Base-by-base conservation (phyloP, 2,113 vertebrate species). In the Gymnogyps californianus region DNA sequence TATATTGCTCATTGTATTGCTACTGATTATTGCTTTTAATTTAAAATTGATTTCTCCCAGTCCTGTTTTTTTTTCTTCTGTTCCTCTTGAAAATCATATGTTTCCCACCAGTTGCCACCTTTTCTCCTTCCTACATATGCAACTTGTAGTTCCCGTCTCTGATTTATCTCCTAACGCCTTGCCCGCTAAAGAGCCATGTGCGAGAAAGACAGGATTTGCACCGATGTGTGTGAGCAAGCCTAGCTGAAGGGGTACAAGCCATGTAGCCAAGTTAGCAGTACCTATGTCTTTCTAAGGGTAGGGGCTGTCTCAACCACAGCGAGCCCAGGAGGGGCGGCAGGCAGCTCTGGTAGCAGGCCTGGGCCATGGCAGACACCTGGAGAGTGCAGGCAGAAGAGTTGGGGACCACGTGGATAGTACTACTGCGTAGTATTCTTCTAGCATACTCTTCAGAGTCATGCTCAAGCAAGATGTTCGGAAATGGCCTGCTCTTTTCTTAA, bases 21-120 rank as follows among this genome's bases (percentile, higher is more conserved):
- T 78, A 21, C 76, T 84, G 76, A 87, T 82, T 69, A 87, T 85
- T 61, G 54, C 74, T 95, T 96, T 93, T 67, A 81, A 90, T 89
- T 85, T 89, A 70, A 92, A 94, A 62, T 71, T 32, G 2, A 42
- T 94, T 96, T 94, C 58, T 62, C 40, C 40, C 74, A 76, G 38
- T 55, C 57, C 87, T 62, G 58, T 47, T 0, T 59, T 64, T 69
- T 67, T 34, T 65, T 4, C 20, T 88, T 74, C 18, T 78, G 1
- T 65, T 83, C 12, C 13, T 72, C 40, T 77, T 93, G 40, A 25
- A 85, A 74, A 77, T 88, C 6, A 34, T 77, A 12, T 20, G 16
- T 32, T 92, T 32, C 29, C 26, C 17, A 84, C 24, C 47, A 85
- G 34, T 79, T 80, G 51, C 66, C 31, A 46, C 42, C 13, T n/a